Percentiles rank a stretch among this genome's conserved stretches.
These are phyloP conservation scores for Psephotus haematonotus DNA, from an alignment of 2,113 vertebrate species.

Conservation along the genomic window DNA sequence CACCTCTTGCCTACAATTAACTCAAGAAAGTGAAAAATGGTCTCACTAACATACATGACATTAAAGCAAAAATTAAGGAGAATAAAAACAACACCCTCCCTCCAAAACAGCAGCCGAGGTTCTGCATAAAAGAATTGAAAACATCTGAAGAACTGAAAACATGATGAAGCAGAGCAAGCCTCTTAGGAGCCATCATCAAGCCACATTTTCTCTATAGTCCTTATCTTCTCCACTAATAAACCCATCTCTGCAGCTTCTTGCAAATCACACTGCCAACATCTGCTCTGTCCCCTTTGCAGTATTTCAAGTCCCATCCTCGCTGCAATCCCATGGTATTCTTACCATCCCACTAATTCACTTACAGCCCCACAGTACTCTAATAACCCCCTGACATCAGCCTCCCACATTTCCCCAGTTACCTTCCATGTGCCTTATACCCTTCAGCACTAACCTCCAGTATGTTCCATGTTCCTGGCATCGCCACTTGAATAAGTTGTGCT, in stretches of 20 bases:
- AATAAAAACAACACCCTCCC: background rate
- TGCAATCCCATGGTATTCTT: background rate
- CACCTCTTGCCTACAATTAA: constrained; percentile 11
- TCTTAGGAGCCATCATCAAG: background rate
- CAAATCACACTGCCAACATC: background rate
- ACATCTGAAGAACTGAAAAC: background rate
- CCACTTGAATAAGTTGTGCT: background rate
- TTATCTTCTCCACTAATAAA: background rate
- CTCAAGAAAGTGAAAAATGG: background rate
- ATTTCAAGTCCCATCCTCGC: background rate
- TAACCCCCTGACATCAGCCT: background rate
- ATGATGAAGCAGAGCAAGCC: background rate
- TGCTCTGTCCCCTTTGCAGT: background rate
- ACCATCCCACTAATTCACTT: background rate
- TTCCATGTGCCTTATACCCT: background rate
- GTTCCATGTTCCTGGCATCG: rapidly evolving
- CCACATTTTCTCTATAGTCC: background rate
- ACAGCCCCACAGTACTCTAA: background rate
- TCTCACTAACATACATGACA: constrained; percentile 4
- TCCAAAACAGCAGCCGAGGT: background rate
- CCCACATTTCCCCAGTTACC: background rate
- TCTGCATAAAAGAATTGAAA: constrained; percentile 42
- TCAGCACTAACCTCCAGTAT: rapidly evolving
- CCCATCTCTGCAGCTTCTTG: background rate
- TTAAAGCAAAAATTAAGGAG: constrained; percentile 50